Conservation (phyloP, 2,888 invertebrate species). For the Rutpela maculata region DNA sequence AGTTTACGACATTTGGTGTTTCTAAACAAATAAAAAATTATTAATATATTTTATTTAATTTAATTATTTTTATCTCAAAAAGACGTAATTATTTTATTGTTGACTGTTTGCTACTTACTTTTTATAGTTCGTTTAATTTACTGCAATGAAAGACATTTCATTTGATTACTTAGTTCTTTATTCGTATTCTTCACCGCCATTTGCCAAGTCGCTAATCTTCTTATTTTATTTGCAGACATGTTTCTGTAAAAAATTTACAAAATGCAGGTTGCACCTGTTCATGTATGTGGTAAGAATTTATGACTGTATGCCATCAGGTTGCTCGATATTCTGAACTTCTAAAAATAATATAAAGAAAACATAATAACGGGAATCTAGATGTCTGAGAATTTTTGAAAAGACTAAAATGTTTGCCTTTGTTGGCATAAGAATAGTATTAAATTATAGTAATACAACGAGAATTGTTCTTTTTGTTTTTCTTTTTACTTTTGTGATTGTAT, state of each 20-base stretch:
- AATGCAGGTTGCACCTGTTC: slow-evolving; percentile 49
- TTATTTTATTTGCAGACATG: slow-evolving; percentile 9
- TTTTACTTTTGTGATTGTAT: too few relatives aligned
- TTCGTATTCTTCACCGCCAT: background rate
- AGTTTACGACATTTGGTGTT: too few relatives aligned
- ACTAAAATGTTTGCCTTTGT: too few relatives aligned
- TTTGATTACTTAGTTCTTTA: background rate
- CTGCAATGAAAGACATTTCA: background rate
- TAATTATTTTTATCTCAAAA: background rate
- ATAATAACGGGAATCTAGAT: background rate
- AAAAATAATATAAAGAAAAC: background rate
- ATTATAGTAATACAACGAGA: too few relatives aligned
- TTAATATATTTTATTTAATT: background rate
- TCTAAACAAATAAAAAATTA: background rate
- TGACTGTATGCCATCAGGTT: slow-evolving; percentile 47
- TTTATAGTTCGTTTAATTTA: slow-evolving; percentile 1
- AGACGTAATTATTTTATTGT: background rate
- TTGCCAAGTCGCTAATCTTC: slow-evolving; percentile 3
- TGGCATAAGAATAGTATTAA: too few relatives aligned
- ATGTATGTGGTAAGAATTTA: slow-evolving; percentile 46
- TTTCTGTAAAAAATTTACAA: background rate
- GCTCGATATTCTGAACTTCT: slow-evolving; percentile 49
- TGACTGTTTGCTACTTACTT: background rate
- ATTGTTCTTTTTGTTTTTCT: too few relatives aligned
- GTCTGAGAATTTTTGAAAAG: background rate